Base-by-base conservation (phyloP, 2,888 invertebrate species). In the Dicyrtomina minuta region DNA sequence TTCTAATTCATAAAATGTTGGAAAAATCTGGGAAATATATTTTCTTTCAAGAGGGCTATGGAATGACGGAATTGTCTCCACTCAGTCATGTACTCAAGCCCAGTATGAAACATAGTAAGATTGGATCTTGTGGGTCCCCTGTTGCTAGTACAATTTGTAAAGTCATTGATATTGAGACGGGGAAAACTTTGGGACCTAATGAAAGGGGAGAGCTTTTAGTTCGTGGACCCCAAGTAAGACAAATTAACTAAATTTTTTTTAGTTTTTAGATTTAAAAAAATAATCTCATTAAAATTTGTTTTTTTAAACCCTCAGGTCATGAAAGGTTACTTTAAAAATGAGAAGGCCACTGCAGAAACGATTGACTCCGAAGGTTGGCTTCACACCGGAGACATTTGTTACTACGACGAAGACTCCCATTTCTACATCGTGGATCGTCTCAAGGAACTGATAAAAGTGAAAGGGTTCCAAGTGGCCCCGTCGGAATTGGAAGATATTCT, bases 401-500 rank as follows among this genome's bases (percentile, higher is more conserved):
- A 89, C 79, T 89, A 88, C 79, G 90, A 91, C 79, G 39, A 88
- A 89, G 10, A 60, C 13, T 22, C 41, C 24, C 43, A 43, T 22
- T 39, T 60, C 88, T 90, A 85, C 81, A 87, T 91, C 74, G 88
- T 91, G 12, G 91, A 91, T 80, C 84, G 92, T 75, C 88, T 88
- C 70, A 91, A 91, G 81, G 91, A 91, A 80, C 44, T 66, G 1
- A 66, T 66, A 43, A 66, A 66, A 24, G 66, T 66, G 70, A 91
- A 92, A 83, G 91, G 91, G 72, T 88, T 90, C 80, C 70, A 70
- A 51, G 93, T 94, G 10, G 88, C 94, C 8, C 95, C 95, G 22
- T 93, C 94, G 0, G 95, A 95, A 81, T 81, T 95, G 33, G 94
- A 95, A 81, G 88, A 85, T 62, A 79, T 91, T 5, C 80, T 93